Percentiles rank a stretch among this genome's conserved stretches.
phyloP scores from a whole-genome alignment of 2,797 vertebrate genomes.

The Falco berigora region DNA sequence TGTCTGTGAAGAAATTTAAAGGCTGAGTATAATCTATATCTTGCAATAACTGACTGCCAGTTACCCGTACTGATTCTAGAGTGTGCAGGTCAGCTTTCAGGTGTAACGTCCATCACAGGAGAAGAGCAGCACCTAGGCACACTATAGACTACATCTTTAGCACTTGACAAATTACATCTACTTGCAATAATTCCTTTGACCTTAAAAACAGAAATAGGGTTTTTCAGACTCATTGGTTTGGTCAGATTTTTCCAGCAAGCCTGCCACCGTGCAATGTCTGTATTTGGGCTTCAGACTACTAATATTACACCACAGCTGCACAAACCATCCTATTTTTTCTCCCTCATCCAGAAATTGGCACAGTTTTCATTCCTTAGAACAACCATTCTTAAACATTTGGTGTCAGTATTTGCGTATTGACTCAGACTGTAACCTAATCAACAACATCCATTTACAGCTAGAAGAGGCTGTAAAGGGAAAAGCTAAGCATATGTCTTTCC shows the following conservation, averaged over 20 bases:
- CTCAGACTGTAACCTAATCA: background rate
- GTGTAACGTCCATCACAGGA: background rate
- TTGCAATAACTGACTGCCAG: background rate
- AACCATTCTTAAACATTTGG: background rate
- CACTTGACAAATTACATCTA: background rate
- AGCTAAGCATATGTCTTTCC: constrained; percentile 6
- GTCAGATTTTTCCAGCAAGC: background rate
- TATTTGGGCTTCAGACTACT: background rate
- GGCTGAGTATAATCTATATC: background rate
- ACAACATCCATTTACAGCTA: background rate
- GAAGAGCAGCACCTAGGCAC: background rate
- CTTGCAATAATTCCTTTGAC: background rate
- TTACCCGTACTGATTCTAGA: background rate
- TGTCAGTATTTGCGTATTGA: constrained; percentile 8
- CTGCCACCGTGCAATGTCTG: background rate
- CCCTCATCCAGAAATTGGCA: background rate
- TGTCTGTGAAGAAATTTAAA: background rate
- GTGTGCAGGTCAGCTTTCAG: background rate
- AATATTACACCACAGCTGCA: background rate
- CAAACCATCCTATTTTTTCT: background rate
- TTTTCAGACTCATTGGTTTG: background rate
- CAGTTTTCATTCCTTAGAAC: background rate
- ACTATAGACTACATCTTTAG: background rate
- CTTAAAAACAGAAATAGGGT: background rate
- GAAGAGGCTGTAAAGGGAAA: constrained; percentile 3